A percentile compares a stretch with the other conserved stretches of the same genome.
Conservation (phyloP, 2,888 invertebrate genomes). For the Lasioglossum oenotherae region DNA sequence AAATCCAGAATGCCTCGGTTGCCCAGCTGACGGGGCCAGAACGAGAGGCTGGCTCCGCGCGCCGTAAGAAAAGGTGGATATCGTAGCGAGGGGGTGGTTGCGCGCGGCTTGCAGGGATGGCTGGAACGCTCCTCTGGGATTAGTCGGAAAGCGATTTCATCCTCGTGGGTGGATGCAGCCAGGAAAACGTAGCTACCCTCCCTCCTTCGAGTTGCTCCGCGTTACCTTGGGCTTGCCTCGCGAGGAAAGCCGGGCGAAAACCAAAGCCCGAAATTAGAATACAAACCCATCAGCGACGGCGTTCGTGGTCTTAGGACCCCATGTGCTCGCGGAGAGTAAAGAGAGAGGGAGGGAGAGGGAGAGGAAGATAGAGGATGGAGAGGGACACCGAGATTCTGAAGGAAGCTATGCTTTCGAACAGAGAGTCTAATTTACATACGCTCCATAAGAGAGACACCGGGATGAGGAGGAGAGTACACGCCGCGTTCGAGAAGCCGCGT, state of each 20-base stretch:
- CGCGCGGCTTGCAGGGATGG: conserved; percentile 24
- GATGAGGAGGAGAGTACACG: conserved; percentile 53
- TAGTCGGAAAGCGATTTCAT: conserved; percentile 82
- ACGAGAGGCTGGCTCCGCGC: conserved; percentile 42
- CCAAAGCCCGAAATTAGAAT: conserved; percentile 83
- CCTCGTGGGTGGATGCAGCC: conserved; percentile 74
- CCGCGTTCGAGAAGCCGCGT: conserved; percentile 73
- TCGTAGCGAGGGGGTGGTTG: conserved; percentile 44
- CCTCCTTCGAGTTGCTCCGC: conserved; percentile 28
- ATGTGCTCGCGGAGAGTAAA: conserved; percentile 69
- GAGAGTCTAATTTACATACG: conserved; percentile 82
- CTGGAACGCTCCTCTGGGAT: conserved; percentile 76
- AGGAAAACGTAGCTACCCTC: conserved; percentile 72
- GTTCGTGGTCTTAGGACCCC: conserved; percentile 73
- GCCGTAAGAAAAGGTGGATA: conserved; percentile 67
- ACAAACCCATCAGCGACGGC: conserved; percentile 76
- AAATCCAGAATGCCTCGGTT: conserved; percentile 83
- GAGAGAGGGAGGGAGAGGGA: background rate
- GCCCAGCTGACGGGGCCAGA: conserved; percentile 85
- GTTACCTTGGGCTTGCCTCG: conserved; percentile 63
- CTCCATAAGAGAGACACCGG: conserved; percentile 70
- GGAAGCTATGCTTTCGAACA: conserved; percentile 75
- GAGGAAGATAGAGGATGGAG: conserved; percentile 27
- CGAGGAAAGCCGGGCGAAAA: conserved; percentile 74
- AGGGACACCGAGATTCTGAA: conserved; percentile 61